A percentile compares a stretch with the other conserved stretches of the same genome.
These are phyloP conservation scores for Psilopsiagon aymara DNA, from an alignment of 2,113 vertebrate species.

Conservation along the genomic window DNA sequence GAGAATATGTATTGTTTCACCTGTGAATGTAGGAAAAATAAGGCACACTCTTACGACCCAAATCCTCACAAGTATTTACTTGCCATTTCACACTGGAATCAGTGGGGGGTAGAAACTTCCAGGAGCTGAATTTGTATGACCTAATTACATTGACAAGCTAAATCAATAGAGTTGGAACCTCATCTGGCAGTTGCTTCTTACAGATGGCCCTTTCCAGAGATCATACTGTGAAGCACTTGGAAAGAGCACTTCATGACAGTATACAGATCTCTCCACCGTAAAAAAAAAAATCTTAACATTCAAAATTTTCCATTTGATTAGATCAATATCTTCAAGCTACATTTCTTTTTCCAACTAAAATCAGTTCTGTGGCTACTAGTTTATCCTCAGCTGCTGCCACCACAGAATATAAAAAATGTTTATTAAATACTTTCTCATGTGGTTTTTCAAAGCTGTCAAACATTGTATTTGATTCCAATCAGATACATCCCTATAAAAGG, in stretches of 20 bases:
- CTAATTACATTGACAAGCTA: neutral
- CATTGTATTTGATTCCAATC: neutral
- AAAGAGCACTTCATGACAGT: neutral
- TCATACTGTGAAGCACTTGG: neutral
- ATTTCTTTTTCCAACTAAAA: neutral
- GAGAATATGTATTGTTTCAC: neutral
- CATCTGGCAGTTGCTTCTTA: neutral
- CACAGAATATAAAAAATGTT: neutral
- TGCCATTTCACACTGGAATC: neutral
- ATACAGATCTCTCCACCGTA: neutral
- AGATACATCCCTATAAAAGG: neutral
- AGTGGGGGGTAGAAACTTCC: neutral
- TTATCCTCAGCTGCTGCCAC: neutral
- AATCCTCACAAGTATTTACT: neutral
- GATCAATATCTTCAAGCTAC: neutral
- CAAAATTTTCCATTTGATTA: neutral
- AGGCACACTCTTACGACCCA: neutral
- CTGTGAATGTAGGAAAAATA: neutral
- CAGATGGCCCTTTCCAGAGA: neutral
- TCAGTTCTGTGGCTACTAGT: neutral
- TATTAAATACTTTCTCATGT: neutral
- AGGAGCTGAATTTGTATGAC: neutral
- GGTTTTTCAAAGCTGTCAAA: neutral
- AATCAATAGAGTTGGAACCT: neutral
- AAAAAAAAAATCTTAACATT: neutral